Percentiles rank a stretch among this genome's conserved stretches.
Evolutionary conservation across 2,797 vertebrate genomes (phyloP).

Genomic region (Pelobates cultripes): DNA sequence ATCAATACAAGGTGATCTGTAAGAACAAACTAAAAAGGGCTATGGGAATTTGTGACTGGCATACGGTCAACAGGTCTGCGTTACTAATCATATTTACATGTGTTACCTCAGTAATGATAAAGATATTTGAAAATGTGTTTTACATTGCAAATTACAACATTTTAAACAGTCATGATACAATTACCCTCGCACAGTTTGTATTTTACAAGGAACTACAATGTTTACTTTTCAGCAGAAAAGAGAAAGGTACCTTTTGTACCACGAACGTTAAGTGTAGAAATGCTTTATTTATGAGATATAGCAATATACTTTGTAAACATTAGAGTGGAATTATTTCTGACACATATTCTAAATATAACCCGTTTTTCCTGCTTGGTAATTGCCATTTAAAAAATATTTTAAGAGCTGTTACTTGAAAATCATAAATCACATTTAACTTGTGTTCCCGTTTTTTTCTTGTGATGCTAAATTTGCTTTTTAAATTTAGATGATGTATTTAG

Average conservation of each 20-base stretch:
- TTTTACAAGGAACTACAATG: background rate
- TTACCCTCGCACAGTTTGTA: background rate
- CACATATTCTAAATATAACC: no score
- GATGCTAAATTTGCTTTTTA: no score
- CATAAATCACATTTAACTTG: no score
- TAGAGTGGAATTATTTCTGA: no score
- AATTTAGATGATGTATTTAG: no score
- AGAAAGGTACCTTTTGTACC: background rate
- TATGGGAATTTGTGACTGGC: conserved; percentile 5
- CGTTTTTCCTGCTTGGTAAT: no score
- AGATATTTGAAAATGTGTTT: conserved; percentile 17
- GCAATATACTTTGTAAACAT: no score
- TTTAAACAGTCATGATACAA: background rate
- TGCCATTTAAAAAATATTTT: no score
- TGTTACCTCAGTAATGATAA: conserved; percentile 7
- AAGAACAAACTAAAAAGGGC: conserved; percentile 15
- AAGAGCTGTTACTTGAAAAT: no score
- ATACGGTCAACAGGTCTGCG: conserved; percentile 8
- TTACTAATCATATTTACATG: conserved; percentile 21
- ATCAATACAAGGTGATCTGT: background rate
- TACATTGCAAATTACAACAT: conserved; percentile 29
- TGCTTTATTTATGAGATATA: no score
- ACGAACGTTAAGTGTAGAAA: no score
- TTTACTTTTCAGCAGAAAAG: background rate
- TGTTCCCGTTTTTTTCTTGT: no score